These are phyloP conservation scores for Hoplostethus mediterraneus DNA, from an alignment of 2,797 vertebrate species.

Conservation along the genomic window DNA sequence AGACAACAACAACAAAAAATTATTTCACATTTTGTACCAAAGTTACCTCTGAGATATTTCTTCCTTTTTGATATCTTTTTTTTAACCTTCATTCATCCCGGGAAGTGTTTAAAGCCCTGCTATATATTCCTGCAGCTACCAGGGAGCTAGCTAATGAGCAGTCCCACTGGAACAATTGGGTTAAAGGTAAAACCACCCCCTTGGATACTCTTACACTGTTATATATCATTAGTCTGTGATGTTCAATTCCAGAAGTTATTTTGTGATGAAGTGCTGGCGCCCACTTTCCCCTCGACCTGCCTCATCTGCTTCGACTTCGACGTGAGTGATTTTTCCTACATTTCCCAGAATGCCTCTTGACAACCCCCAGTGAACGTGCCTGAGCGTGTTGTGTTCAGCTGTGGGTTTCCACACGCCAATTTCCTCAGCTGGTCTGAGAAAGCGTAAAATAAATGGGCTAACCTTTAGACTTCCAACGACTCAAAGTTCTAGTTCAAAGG, in stretches of 20 bases:
- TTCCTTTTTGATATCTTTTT: not conserved
- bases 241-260: not conserved
- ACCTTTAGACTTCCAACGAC: no score
- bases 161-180: conserved; percentile 5
- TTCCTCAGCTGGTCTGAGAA: no score
- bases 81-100: not conserved
- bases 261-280: not conserved
- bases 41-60: not conserved
- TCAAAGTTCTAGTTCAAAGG: not conserved
- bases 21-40: conserved; percentile 7
- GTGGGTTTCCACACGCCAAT: no score
- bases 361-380: no score
- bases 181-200: no score
- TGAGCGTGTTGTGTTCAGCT: no score
- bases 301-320: conserved; percentile 12
- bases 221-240: conserved; percentile 14
- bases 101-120: not conserved
- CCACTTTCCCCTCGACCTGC: conserved; percentile 24
- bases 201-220: not conserved
- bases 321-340: not conserved
- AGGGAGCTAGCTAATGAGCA: conserved; percentile 31
- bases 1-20: conserved; percentile 11
- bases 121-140: conserved; percentile 23
- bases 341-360: conserved; percentile 15
- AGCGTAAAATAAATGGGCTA: no score